Base-by-base conservation (phyloP, 2,113 vertebrate genomes). In the Elephantulus edwardii region DNA sequence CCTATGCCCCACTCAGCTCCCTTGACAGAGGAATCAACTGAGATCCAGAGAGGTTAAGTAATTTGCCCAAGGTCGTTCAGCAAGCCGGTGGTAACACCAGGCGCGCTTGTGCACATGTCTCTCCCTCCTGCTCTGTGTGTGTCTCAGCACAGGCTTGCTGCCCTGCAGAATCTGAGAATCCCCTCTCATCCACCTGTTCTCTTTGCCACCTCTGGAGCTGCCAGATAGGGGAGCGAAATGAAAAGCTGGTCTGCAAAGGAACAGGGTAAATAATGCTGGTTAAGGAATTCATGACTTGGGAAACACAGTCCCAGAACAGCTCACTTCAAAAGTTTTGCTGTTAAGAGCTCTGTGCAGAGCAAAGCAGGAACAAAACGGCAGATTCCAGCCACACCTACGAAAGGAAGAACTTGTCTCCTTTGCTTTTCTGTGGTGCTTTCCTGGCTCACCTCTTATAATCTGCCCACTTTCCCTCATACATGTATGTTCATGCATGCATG, bases 71-170 rank as follows among this genome's bases (percentile, higher is more conserved):
- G 80, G 71, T 40, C 64, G 46, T 52, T 62, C 77, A 35, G 83
- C 76, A 33, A 60, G 50, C 44, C 50, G 26, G 4, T 12, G 79
- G 24, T 40, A 70, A 33, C 44, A 3, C 6, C 10, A 30, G n/a
- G n/a, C n/a, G 16, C 1, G 0, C 44, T 46, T 9, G 68, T 9
- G 52, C 26, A n/a, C 4, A 0, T 16, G 10, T 10, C 17, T 14
- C n/a, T 42, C 74, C 12, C 64, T 42, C 17, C 28, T 28, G 42
- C 12, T 28, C 72, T 52, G 28, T 30, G 1, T 16, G 42, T 22
- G n/a, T 44, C 28, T 38, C 30, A 10, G 26, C 12, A 22, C 72
- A 20, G 2, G 24, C 30, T 1, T 1, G 30, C 66, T 8, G 0
- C 52, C 2, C 6, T 0, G 44, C 1, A 0, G 0, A 28, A 33